Percentiles rank a stretch among this genome's conserved stretches.
Conservation (phyloP, 1,140 invertebrate species). For the Atta cephalotes region DNA sequence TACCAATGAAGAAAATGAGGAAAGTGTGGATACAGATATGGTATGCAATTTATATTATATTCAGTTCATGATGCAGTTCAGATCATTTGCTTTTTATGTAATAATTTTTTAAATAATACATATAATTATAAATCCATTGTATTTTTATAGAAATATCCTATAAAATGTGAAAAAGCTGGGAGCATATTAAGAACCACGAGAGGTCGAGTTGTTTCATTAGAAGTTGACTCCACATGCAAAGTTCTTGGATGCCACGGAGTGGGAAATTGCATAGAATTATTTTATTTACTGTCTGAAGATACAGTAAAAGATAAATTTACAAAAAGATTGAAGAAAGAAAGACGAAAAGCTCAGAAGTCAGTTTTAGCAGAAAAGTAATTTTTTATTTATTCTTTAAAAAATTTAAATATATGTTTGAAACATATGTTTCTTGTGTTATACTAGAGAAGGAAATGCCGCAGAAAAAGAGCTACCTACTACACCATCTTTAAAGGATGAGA, state of each 20-base stretch:
- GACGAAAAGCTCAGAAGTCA: conserved; percentile 87
- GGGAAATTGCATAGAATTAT: conserved; percentile 94
- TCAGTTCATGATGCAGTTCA: not conserved
- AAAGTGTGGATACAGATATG: conserved; percentile 88
- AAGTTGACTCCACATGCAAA: conserved; percentile 89
- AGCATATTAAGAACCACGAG: conserved; percentile 91
- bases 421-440: conserved; percentile 36
- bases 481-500: conserved; percentile 90
- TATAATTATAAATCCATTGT: not conserved
- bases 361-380: conserved; percentile 64
- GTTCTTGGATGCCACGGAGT: conserved; percentile 94
- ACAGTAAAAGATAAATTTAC: conserved; percentile 90
- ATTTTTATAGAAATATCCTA: conserved; percentile 86
- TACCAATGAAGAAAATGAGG: conserved; percentile 88
- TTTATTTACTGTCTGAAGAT: conserved; percentile 91
- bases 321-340: conserved; percentile 93
- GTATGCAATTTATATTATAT: conserved; percentile 76
- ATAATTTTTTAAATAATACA: conserved; percentile 10
- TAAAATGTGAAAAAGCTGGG: conserved; percentile 91
- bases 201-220: conserved; percentile 91
- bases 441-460: conserved; percentile 79
- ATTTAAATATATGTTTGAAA: not conserved
- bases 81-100: conserved; percentile 10
- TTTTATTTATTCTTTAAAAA: not conserved
- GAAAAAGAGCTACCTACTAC: conserved; percentile 77